Evolutionary conservation across 2,113 vertebrate species (phyloP), one percentile per base, ranked within the genome.

Genomic region (Lanius collurio): DNA sequence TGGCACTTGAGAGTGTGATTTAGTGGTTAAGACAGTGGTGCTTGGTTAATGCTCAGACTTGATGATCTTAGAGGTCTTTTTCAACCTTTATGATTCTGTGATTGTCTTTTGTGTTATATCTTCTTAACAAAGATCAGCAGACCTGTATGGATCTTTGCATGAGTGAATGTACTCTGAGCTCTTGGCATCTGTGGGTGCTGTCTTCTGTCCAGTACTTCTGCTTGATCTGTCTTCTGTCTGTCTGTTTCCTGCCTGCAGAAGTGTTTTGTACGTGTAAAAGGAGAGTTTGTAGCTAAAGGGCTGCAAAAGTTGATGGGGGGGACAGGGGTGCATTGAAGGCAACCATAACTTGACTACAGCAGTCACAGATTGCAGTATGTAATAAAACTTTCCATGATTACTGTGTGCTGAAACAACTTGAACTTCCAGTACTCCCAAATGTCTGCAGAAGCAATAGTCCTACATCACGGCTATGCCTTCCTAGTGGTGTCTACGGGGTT

Each of bases 111-210:
- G 13, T 59, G 37, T 80, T 79, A 1, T 4, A 30, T 35, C 31
- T 44, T 6, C 23, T 39, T 42, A 13, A 55, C 2, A 3, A 55
- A 62, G n/a, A 23, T 75, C 22, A 37, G 39, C 60, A 75, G 16
- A 47, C 10, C 31, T 24, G 26, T 2, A 1, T 1, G 2, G 53
- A 52, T 47, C 16, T 71, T 41, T 10, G 13, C 37, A 0, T 31
- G 20, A 62, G 41, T 20, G 24, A 57, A n/a, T 41, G 18, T 21
- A 1, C 76, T 69, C 39, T 30, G 70, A 65, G 14, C 33, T 46
- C 26, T 39, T 47, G 42, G 30, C 84, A 68, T 60, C 9, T 15
- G 22, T 20, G 69, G 39, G 16, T 91, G 23, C 77, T 3, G 1
- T 41, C 26, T 65, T 44, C 41, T 50, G 26, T 53, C 65, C 55